A percentile compares a stretch with the other conserved stretches of the same genome.
Evolutionary conservation across 2,888 invertebrate species (phyloP).

Genomic region (Busseola fusca): DNA sequence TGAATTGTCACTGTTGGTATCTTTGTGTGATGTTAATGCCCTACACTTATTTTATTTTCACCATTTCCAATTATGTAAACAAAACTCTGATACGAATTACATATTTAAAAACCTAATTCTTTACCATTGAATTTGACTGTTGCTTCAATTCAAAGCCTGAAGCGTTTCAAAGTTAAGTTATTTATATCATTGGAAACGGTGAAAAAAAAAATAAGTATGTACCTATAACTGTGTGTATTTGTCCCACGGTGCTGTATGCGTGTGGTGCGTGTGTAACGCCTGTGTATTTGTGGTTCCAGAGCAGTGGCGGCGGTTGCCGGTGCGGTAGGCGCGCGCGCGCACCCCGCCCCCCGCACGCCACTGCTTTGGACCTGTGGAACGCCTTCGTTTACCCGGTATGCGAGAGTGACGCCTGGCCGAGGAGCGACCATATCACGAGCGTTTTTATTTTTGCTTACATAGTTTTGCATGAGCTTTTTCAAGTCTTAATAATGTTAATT

Average conservation of each 20-base stretch:
- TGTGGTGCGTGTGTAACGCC: conserved; percentile 80
- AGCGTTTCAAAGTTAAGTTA: conserved; percentile 18
- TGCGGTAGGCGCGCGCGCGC: conserved; percentile 89
- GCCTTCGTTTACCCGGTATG: conserved; percentile 92
- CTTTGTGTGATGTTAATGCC: conserved; percentile 47
- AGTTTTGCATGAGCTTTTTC: conserved; percentile 42
- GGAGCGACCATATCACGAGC: conserved; percentile 75
- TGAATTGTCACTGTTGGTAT: conserved; percentile 60
- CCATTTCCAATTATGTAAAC: conserved; percentile 40
- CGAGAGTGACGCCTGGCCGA: conserved; percentile 78
- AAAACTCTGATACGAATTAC: conserved; percentile 14
- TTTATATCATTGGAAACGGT: conserved; percentile 37
- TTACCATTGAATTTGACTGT: background rate
- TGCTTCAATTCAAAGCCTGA: conserved; percentile 2
- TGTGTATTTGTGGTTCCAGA: conserved; percentile 89
- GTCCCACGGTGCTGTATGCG: conserved; percentile 62
- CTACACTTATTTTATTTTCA: conserved; percentile 38
- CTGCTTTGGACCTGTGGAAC: conserved; percentile 91
- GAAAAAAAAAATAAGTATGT: conserved; percentile 31
- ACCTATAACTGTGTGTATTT: conserved; percentile 61
- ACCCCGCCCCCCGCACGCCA: conserved; percentile 92
- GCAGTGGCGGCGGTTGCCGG: conserved; percentile 90
- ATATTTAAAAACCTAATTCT: background rate
- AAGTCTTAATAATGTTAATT: conserved; percentile 8
- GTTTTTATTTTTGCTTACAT: conserved; percentile 51